Conservation (phyloP, 2,113 vertebrate genomes). For the Paraplagusia blochii region DNA sequence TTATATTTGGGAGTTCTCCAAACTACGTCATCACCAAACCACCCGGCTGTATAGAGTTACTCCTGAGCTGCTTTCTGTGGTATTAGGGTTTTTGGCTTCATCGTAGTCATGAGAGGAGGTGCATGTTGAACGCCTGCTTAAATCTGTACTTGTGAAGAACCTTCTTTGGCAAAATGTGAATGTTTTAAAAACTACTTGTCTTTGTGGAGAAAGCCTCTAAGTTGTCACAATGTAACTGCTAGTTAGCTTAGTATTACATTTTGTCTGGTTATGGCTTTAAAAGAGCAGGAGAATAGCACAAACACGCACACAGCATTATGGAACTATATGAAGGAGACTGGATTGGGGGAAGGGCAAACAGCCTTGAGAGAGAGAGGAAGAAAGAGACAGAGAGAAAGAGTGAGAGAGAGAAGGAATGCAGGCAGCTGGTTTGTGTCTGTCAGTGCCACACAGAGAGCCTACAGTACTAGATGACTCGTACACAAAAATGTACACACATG, state of each 20-base stretch:
- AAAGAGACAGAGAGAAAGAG: conserved; percentile 16
- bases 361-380: conserved; percentile 47
- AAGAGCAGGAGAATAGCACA: neutral
- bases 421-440: conserved; percentile 72
- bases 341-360: conserved; percentile 50
- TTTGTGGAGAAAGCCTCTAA: neutral
- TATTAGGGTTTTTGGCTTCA: conserved; percentile 3
- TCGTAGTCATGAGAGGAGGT: neutral
- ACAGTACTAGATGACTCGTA: conserved; percentile 56
- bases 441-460: conserved; percentile 66
- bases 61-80: conserved; percentile 2
- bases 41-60: neutral
- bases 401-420: conserved; percentile 58
- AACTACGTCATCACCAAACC: neutral
- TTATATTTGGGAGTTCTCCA: neutral
- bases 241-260: neutral
- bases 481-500: conserved; percentile 17
- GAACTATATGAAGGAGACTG: conserved; percentile 49
- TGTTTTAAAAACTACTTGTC: neutral
- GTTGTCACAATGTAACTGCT: neutral
- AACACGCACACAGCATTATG: conserved; percentile 18
- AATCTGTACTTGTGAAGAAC: neutral
- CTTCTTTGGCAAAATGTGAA: neutral
- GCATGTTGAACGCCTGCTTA: conserved; percentile 3
- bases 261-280: neutral